A percentile compares a stretch with the other conserved stretches of the same genome.
Conservation (phyloP, 2,888 invertebrate species). For the Pammene aurita region DNA sequence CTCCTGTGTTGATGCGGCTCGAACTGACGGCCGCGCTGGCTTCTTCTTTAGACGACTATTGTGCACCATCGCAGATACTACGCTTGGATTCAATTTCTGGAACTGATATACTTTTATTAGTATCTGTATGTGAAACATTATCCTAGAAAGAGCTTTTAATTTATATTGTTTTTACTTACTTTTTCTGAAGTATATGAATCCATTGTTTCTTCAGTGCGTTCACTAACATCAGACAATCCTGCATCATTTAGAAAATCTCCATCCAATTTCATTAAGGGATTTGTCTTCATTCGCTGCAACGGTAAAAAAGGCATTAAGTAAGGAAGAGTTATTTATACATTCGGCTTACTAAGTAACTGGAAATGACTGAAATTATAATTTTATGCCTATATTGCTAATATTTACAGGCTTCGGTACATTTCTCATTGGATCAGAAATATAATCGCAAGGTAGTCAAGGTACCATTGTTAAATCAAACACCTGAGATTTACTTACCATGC, state of each 20-base stretch:
- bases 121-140: background rate
- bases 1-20: constrained; percentile 61
- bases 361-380: too few species aligned
- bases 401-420: too few species aligned
- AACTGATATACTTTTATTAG: constrained; percentile 53
- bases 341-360: too few species aligned
- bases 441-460: too few species aligned
- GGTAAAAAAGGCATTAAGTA: constrained; percentile 22
- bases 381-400: too few species aligned
- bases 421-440: too few species aligned
- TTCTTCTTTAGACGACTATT: constrained; percentile 69
- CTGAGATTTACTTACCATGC: constrained; percentile 63
- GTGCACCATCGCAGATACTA: constrained; percentile 77
- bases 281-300: constrained; percentile 74
- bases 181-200: constrained; percentile 67
- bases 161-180: constrained; percentile 48
- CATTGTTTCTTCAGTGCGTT: constrained; percentile 69
- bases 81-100: constrained; percentile 69
- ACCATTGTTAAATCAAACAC: too few species aligned
- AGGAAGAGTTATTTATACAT: too few species aligned
- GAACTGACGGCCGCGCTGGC: constrained; percentile 62
- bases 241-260: constrained; percentile 67
- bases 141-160: background rate
- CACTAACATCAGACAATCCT: constrained; percentile 72
- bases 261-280: constrained; percentile 70